Conservation (phyloP, 2,113 vertebrate species). For the Cyprinus carpio region DNA sequence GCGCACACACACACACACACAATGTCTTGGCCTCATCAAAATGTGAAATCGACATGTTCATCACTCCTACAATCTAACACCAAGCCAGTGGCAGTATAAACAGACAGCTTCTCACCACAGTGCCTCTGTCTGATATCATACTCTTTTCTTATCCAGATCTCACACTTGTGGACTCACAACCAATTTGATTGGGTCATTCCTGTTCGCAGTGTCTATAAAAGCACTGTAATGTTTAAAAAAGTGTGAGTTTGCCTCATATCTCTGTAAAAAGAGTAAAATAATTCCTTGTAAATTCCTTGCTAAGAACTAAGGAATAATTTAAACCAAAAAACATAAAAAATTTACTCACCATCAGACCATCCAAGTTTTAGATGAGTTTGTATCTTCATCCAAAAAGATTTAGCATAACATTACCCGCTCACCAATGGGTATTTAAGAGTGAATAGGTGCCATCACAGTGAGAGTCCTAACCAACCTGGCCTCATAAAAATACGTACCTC, state of each 20-base stretch:
- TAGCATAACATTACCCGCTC: neutral
- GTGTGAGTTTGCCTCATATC: neutral
- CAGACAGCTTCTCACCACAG: conserved; percentile 40
- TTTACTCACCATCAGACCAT: neutral
- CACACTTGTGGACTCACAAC: neutral
- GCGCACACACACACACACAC: conserved; percentile 14
- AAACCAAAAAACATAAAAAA: neutral
- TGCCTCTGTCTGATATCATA: conserved; percentile 17
- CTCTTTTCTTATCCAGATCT: conserved; percentile 12
- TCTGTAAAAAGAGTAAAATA: neutral
- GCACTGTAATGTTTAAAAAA: neutral
- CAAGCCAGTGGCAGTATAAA: conserved; percentile 23
- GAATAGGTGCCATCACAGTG: neutral
- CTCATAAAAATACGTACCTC: too few relatives aligned
- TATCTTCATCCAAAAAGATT: neutral
- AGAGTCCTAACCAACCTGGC: neutral
- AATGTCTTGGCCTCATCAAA: conserved; percentile 19
- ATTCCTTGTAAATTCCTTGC: neutral
- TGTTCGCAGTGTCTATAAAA: neutral
- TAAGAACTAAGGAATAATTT: neutral
- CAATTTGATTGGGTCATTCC: neutral
- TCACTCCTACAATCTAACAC: conserved; percentile 35
- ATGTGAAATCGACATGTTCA: conserved; percentile 37
- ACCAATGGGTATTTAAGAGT: neutral
- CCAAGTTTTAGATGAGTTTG: neutral